These are phyloP conservation scores for Nymphicus hollandicus DNA, from an alignment of 2,113 vertebrate genomes.

Conservation along the genomic window DNA sequence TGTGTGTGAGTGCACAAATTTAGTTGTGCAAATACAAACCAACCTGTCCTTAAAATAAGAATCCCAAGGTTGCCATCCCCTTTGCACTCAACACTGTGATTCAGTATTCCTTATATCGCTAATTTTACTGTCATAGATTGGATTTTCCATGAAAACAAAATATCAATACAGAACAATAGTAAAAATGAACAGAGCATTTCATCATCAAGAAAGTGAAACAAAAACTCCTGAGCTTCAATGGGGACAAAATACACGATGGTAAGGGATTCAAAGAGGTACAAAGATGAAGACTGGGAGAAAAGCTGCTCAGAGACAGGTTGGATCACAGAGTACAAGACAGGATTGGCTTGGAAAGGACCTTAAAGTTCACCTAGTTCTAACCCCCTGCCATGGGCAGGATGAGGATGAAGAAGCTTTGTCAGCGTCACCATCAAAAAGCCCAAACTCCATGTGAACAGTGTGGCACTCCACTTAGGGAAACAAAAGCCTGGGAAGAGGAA, in stretches of 20 bases:
- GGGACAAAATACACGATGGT: not conserved
- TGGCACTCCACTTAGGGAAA: not conserved
- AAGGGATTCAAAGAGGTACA: not conserved
- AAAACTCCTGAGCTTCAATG: not conserved
- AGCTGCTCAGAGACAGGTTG: not conserved
- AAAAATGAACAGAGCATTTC: not conserved
- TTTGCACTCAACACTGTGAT: not conserved
- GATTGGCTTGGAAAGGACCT: not conserved
- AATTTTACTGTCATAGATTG: not conserved
- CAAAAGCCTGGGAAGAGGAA: slow-evolving; percentile 9
- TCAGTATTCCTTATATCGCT: not conserved
- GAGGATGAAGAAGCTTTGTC: not conserved
- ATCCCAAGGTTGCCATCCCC: accelerated
- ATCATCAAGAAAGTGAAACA: not conserved
- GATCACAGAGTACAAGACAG: not conserved
- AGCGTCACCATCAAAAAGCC: not conserved
- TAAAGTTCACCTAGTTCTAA: not conserved
- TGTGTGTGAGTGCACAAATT: accelerated
- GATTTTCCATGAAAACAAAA: not conserved
- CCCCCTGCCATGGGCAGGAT: not conserved
- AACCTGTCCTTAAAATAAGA: accelerated
- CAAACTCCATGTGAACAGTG: not conserved
- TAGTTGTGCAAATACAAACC: not conserved
- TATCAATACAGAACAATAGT: not conserved
- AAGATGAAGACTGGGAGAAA: not conserved